phyloP scores from a whole-genome alignment of 2,113 vertebrate genomes.

The Nothobranchius kuhntae region DNA sequence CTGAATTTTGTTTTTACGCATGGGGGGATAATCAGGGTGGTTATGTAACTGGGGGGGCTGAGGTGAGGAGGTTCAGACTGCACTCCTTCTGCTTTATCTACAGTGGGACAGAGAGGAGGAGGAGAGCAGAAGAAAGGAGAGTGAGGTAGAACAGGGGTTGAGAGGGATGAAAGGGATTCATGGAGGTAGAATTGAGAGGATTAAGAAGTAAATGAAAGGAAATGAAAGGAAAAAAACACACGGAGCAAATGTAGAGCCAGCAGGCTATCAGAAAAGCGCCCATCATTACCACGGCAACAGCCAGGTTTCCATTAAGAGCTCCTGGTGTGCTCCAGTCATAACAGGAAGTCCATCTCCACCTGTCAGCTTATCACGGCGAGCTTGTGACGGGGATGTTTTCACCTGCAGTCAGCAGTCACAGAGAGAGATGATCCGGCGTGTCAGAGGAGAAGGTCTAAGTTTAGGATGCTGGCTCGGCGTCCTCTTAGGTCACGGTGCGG shows the following conservation, averaged over 20 bases:
- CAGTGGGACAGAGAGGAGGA: slow-evolving; percentile 22
- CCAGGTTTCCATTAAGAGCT: neutral
- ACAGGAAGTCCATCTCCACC: slow-evolving; percentile 36
- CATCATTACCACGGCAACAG: neutral
- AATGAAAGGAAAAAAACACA: neutral
- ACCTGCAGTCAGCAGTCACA: slow-evolving; percentile 46
- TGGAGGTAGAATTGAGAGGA: neutral
- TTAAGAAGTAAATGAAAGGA: neutral
- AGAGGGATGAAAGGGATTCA: neutral
- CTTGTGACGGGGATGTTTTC: slow-evolving; percentile 38
- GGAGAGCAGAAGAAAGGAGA: neutral
- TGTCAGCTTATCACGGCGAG: slow-evolving; percentile 11
- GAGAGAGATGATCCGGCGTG: slow-evolving; percentile 40
- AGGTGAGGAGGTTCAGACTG: slow-evolving; percentile 48
- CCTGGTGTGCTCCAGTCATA: neutral
- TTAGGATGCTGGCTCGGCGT: slow-evolving; percentile 24
- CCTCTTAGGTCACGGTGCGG: no score
- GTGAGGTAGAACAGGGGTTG: no score
- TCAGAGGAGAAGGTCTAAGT: slow-evolving; percentile 43
- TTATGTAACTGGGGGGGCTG: slow-evolving; percentile 45
- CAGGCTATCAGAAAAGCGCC: neutral
- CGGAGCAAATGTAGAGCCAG: no score
- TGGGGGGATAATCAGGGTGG: slow-evolving; percentile 27
- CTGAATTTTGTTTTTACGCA: slow-evolving; percentile 37
- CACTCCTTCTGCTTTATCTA: slow-evolving; percentile 38